phyloP scores from a whole-genome alignment of 2,888 invertebrate species.

The Dryobotodes eremita region DNA sequence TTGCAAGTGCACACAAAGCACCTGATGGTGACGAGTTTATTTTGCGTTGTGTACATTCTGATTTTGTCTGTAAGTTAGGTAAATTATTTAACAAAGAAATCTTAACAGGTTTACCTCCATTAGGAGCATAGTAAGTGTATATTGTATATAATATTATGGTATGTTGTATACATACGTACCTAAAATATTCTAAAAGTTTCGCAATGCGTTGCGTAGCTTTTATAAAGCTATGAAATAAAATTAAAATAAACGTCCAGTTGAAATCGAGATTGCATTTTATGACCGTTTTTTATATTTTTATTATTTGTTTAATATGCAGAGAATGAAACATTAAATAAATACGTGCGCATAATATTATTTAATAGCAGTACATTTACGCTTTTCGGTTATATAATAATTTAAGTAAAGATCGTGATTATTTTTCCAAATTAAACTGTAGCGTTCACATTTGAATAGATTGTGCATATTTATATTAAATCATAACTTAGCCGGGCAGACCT shows the following conservation, averaged over 20 bases:
- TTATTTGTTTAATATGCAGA: constrained; percentile 13
- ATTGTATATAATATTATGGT: too few relatives aligned
- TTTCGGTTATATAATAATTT: constrained; percentile 3
- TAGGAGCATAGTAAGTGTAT: too few relatives aligned
- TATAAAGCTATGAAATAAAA: background rate
- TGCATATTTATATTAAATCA: background rate
- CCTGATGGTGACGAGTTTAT: constrained; percentile 92
- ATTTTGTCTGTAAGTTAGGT: too few relatives aligned
- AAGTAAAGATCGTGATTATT: too few relatives aligned
- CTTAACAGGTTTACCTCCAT: too few relatives aligned
- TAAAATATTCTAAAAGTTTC: too few relatives aligned
- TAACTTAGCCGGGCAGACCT: too few relatives aligned
- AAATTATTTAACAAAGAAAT: too few relatives aligned
- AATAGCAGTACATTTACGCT: background rate
- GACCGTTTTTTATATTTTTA: background rate
- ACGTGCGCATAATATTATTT: constrained; percentile 10
- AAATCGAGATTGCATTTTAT: constrained; percentile 1
- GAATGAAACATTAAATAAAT: constrained; percentile 23
- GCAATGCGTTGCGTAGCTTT: too few relatives aligned
- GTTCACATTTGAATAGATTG: background rate
- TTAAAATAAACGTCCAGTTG: background rate
- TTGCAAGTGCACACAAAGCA: constrained; percentile 99
- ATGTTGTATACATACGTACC: too few relatives aligned
- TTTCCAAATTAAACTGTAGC: background rate
- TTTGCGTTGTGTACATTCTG: too few relatives aligned